These are phyloP conservation scores for Sternarchorhynchus goeldii DNA, from an alignment of 2,797 vertebrate species.

Conservation along the genomic window DNA sequence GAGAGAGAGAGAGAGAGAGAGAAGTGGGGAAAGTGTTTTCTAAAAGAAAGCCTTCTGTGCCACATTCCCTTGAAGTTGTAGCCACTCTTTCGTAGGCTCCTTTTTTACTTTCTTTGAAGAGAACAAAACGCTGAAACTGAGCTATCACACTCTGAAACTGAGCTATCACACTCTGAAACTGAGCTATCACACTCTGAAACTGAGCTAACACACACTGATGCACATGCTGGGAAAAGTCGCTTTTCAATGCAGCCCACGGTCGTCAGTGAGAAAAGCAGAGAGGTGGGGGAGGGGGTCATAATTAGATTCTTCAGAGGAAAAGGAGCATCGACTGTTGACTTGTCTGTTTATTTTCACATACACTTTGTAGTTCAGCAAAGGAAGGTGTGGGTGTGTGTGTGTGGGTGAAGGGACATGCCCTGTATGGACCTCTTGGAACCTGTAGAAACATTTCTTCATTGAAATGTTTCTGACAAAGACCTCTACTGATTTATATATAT, in stretches of 20 bases:
- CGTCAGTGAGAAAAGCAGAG: constrained; percentile 14
- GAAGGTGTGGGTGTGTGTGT: neutral
- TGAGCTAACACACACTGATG: constrained; percentile 31
- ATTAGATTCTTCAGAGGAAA: neutral
- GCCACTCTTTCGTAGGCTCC: neutral
- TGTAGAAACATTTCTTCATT: too few relatives aligned
- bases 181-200: constrained; percentile 24
- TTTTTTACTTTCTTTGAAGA: neutral
- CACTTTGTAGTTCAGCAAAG: neutral
- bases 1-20: neutral
- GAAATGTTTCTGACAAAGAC: too few relatives aligned
- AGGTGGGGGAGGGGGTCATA: neutral
- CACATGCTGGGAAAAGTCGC: constrained; percentile 32
- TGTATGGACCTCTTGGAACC: too few relatives aligned
- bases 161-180: constrained; percentile 29
- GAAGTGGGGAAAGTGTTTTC: constrained; percentile 25
- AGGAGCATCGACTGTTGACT: too few relatives aligned
- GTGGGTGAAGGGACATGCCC: neutral
- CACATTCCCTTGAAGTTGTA: constrained; percentile 23
- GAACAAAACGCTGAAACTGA: constrained; percentile 18
- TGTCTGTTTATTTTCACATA: neutral
- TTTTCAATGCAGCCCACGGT: constrained; percentile 32
- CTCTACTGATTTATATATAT: too few relatives aligned
- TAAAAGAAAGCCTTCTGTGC: constrained; percentile 15
- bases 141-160: constrained; percentile 22